Evolutionary conservation across 2,888 invertebrate genomes (phyloP), one percentile per base, ranked within the genome.

Genomic region (Abrostola triplasia): DNA sequence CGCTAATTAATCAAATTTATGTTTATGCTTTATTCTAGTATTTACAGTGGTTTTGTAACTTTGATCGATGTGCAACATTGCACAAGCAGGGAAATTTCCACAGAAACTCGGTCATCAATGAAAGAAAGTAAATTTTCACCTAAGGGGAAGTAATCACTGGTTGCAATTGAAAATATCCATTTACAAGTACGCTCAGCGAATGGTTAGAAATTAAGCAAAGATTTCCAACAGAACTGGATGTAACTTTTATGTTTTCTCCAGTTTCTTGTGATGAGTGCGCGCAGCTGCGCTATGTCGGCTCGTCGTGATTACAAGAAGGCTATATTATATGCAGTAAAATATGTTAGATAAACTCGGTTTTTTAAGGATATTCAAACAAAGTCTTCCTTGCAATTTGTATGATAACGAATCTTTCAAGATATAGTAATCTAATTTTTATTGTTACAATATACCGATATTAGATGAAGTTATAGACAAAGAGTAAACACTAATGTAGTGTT

Each of bases 81-180:
- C 44, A 47, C 24, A 10, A 59, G 57, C 48, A 57, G 63, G 67
- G 79, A 82, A 83, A 84, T 73, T 76, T 73, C 62, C 67, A 67
- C 58, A 72, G 71, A 73, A 73, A 84, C 79, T 80, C 80, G 83
- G 78, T 77, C 77, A 80, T 82, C 74, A 82, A 81, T 76, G 77
- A 78, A 84, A 82, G 90, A 90, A 90, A 90, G 87, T 86, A 78
- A 77, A 84, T 89, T 90, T 90, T 89, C 88, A 88, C 87, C 80
- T 65, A 78, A 84, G 86, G 73, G 73, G 78, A 73, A 73, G 85
- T 90, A 90, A 90, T 89, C 77, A 85, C 79, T 82, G 76, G 80
- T 81, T 81, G 84, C 83, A 84, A 87, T 88, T 87, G 88, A 86
- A 90, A 89, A 87, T 85, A 77, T 83, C 74, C 78, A 86, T 88